Conservation (phyloP, 1,140 invertebrate genomes). For the Thaumetopoea pityocampa region DNA sequence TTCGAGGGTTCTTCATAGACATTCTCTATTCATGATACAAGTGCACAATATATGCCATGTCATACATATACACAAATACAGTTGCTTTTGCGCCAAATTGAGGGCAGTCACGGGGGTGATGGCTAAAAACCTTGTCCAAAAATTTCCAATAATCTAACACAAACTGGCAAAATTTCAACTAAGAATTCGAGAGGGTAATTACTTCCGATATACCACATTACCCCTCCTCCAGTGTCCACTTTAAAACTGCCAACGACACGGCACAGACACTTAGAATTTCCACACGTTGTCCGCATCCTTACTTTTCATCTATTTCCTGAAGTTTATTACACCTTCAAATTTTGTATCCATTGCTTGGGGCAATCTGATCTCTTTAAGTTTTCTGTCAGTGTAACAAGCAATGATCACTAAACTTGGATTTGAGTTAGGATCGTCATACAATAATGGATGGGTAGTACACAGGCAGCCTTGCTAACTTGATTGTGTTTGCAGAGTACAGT, state of each 20-base stretch:
- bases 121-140: no score
- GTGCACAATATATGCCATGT: no score
- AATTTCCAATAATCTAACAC: neutral
- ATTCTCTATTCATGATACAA: no score
- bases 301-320: slow-evolving; percentile 5
- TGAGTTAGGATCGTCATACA: no score
- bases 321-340: neutral
- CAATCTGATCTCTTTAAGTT: neutral
- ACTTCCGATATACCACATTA: slow-evolving; percentile 13
- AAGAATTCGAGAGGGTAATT: slow-evolving; percentile 13
- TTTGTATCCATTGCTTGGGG: slow-evolving; percentile 8
- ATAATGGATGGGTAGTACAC: no score
- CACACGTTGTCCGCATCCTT: slow-evolving; percentile 20
- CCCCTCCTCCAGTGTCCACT: slow-evolving; percentile 5
- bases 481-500: slow-evolving; percentile 54
- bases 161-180: slow-evolving; percentile 1
- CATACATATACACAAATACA: no score
- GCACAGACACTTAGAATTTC: slow-evolving; percentile 17
- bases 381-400: slow-evolving; percentile 9
- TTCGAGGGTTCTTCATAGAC: no score
- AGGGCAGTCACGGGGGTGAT: neutral
- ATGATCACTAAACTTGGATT: no score
- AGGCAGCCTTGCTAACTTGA: slow-evolving; percentile 42
- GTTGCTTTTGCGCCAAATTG: no score
- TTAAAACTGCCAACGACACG: slow-evolving; percentile 17